These are phyloP conservation scores for Trachelus stipa DNA, from an alignment of 2,888 invertebrate genomes.

Conservation along the genomic window DNA sequence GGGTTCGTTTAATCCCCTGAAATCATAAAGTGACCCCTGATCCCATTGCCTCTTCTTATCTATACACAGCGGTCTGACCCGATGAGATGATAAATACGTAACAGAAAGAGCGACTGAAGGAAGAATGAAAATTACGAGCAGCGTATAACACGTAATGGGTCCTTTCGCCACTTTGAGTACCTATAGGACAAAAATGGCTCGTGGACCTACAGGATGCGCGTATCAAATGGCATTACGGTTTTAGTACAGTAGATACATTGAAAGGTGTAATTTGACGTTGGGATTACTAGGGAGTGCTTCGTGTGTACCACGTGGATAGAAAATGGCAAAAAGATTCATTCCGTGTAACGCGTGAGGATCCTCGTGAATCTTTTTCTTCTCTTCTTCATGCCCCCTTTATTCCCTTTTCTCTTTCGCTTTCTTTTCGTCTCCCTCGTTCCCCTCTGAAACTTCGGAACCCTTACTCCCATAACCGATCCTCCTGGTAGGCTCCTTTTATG, in stretches of 20 bases:
- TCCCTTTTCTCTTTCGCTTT: not conserved
- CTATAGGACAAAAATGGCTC: not conserved
- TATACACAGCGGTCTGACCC: not conserved
- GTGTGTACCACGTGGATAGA: too few relatives aligned
- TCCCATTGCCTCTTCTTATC: not conserved
- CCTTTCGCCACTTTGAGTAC: not conserved
- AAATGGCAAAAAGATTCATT: too few relatives aligned
- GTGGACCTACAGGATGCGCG: not conserved
- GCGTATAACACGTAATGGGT: not conserved
- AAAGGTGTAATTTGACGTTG: not conserved
- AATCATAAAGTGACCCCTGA: not conserved
- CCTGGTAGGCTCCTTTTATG: constrained; percentile 29
- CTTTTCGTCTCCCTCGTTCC: constrained; percentile 1
- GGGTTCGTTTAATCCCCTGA: not conserved
- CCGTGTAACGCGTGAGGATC: too few relatives aligned
- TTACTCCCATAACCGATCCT: too few relatives aligned
- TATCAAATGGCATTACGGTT: not conserved
- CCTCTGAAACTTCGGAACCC: too few relatives aligned
- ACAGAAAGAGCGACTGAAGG: not conserved
- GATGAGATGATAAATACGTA: not conserved
- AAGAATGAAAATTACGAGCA: not conserved
- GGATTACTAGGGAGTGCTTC: too few relatives aligned
- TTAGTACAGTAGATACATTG: not conserved
- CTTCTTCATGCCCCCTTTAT: too few relatives aligned
- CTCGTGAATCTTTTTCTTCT: too few relatives aligned